A percentile compares a stretch with the other conserved stretches of the same genome.
phyloP scores from a whole-genome alignment of 2,888 invertebrate genomes.

The Coleophora deauratella region DNA sequence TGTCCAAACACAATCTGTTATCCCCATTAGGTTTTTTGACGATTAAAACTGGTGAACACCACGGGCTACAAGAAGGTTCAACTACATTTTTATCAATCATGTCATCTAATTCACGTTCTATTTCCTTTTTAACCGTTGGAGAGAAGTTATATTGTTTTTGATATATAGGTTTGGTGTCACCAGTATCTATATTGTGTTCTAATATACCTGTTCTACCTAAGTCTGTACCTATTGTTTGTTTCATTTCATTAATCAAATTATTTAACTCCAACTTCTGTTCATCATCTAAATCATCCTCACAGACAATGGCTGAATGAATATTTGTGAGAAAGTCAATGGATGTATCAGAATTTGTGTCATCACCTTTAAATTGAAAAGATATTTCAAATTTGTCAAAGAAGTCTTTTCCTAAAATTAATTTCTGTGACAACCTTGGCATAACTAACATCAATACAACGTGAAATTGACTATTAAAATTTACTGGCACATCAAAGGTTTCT shows the following conservation, averaged over 20 bases:
- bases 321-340: not conserved
- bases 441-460: not conserved
- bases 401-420: conserved; percentile 3
- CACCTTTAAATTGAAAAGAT: not conserved
- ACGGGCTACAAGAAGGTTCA: conserved; percentile 9
- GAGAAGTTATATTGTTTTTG: conserved; percentile 9
- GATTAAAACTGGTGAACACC: conserved; percentile 10
- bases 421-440: conserved; percentile 1
- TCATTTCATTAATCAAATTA: not conserved
- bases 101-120: conserved; percentile 2
- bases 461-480: not conserved
- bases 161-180: not conserved
- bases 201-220: conserved; percentile 2
- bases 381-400: conserved; percentile 3
- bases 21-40: conserved; percentile 6
- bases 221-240: not conserved
- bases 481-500: not conserved
- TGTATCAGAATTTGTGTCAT: not conserved
- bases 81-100: conserved; percentile 4
- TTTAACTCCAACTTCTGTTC: not conserved
- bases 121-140: conserved; percentile 2
- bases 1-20: conserved; percentile 14
- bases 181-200: conserved; percentile 2
- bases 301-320: not conserved
- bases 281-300: not conserved